Conservation (phyloP, 2,113 vertebrate species). For the Silurus asotus region DNA sequence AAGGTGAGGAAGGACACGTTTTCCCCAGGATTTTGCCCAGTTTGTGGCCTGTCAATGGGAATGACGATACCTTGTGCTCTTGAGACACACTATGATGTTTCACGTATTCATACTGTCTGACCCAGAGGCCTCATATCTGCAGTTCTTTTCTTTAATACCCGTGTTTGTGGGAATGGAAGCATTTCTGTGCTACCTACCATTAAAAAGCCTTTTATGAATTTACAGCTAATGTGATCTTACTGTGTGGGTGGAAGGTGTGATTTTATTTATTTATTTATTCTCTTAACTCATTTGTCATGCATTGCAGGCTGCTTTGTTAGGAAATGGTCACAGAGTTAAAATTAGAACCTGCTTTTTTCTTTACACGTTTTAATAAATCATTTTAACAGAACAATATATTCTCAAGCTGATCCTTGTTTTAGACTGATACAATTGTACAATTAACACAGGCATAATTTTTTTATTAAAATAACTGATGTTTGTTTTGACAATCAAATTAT, state of each 20-base stretch:
- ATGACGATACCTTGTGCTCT: conserved; percentile 34
- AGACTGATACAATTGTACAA: not conserved
- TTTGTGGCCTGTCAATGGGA: not conserved
- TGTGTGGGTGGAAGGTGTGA: conserved; percentile 13
- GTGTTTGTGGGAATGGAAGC: not conserved
- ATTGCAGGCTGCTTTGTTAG: not conserved
- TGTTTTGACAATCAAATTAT: not conserved
- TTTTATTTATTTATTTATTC: not conserved
- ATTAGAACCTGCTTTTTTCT: not conserved
- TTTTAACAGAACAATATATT: not conserved
- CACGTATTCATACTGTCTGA: conserved; percentile 58
- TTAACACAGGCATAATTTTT: not conserved
- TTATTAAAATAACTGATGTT: not conserved
- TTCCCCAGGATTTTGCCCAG: not conserved
- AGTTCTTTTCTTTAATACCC: not conserved
- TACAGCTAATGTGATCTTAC: conserved; percentile 4
- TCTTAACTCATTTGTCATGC: conserved; percentile 17
- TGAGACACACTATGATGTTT: conserved; percentile 42
- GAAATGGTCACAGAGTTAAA: not conserved
- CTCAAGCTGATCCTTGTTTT: not conserved
- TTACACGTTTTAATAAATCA: not conserved
- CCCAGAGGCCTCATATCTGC: conserved; percentile 16
- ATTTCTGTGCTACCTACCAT: not conserved
- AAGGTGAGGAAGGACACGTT: conserved; percentile 74
- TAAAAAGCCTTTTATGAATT: not conserved